Evolutionary conservation across 2,113 vertebrate genomes (phyloP).

Genomic region (Neogobius melanostomus): DNA sequence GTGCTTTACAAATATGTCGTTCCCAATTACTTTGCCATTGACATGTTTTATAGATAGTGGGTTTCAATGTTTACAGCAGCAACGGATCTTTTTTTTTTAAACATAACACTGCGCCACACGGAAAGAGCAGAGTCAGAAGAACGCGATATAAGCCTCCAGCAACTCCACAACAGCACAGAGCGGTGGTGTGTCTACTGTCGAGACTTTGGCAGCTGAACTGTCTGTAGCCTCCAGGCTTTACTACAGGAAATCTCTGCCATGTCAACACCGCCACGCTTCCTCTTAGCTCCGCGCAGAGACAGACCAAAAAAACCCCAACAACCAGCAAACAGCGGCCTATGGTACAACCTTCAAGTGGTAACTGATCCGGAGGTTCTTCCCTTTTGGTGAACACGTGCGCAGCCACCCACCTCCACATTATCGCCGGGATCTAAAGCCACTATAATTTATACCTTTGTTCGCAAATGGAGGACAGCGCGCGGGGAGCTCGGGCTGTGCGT

Average conservation of each 20-base stretch:
- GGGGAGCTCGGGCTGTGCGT: conserved; percentile 60
- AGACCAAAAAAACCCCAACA: conserved; percentile 50
- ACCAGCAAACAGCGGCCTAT: conserved; percentile 15
- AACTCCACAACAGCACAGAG: conserved; percentile 18
- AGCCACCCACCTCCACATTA: conserved; percentile 64
- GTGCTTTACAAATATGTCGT: too few relatives aligned
- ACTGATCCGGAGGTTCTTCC: conserved; percentile 47
- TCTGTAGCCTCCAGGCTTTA: conserved; percentile 71
- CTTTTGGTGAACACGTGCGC: conserved; percentile 55
- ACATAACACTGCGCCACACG: not conserved
- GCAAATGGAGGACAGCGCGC: conserved; percentile 66
- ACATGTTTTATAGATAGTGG: too few relatives aligned
- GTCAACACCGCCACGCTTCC: conserved; percentile 70
- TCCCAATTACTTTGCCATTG: too few relatives aligned
- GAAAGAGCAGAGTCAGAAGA: conserved; percentile 8
- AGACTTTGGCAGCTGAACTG: conserved; percentile 68
- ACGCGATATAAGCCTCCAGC: conserved; percentile 39
- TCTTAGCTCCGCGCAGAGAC: conserved; percentile 36
- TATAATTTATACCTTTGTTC: conserved; percentile 74
- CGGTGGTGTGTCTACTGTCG: conserved; percentile 44
- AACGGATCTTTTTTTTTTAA: not conserved
- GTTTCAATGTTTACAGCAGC: not conserved
- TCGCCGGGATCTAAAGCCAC: conserved; percentile 57
- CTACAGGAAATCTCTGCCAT: conserved; percentile 73
- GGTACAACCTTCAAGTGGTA: conserved; percentile 29